Conservation (phyloP, 2,797 vertebrate species). For the Myoxocephalus aenaeus region DNA sequence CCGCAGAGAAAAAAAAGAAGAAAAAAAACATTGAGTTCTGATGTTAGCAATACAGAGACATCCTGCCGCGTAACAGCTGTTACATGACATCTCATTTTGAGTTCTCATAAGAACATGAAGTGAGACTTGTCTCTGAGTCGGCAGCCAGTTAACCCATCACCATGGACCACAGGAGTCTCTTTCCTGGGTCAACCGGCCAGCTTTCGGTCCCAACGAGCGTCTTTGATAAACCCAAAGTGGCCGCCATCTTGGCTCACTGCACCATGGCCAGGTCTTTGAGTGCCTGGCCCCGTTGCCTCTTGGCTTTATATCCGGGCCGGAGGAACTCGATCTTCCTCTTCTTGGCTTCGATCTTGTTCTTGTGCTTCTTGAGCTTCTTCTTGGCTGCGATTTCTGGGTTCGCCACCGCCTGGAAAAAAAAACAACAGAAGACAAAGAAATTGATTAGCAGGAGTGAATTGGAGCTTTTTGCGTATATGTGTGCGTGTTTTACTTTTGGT, state of each 20-base stretch:
- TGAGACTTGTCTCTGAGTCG: background rate
- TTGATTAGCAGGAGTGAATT: accelerated
- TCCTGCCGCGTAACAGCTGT: constrained; percentile 17
- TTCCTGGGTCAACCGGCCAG: background rate
- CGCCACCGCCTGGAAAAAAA: constrained; percentile 86
- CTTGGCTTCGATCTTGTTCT: constrained; percentile 93
- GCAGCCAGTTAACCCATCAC: background rate
- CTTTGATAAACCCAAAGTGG: background rate
- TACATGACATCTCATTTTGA: background rate
- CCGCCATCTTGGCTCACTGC: constrained; percentile 75
- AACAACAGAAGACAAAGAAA: background rate
- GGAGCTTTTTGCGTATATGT: accelerated
- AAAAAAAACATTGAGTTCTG: constrained; percentile 25
- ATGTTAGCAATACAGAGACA: background rate
- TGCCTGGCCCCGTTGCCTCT: constrained; percentile 86
- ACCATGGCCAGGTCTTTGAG: constrained; percentile 94
- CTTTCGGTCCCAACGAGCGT: background rate
- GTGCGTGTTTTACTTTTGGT: background rate
- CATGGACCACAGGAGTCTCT: background rate
- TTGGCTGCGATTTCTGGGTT: constrained; percentile 96
- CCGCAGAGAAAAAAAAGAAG: constrained; percentile 3
- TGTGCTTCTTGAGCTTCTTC: constrained; percentile 96
- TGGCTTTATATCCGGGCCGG: constrained; percentile 90
- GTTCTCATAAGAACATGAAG: constrained; percentile 3
- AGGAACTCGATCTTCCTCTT: constrained; percentile 95